A percentile compares a stretch with the other conserved stretches of the same genome.
phyloP scores from a whole-genome alignment of 2,797 vertebrate genomes.

The Alauda arvensis region DNA sequence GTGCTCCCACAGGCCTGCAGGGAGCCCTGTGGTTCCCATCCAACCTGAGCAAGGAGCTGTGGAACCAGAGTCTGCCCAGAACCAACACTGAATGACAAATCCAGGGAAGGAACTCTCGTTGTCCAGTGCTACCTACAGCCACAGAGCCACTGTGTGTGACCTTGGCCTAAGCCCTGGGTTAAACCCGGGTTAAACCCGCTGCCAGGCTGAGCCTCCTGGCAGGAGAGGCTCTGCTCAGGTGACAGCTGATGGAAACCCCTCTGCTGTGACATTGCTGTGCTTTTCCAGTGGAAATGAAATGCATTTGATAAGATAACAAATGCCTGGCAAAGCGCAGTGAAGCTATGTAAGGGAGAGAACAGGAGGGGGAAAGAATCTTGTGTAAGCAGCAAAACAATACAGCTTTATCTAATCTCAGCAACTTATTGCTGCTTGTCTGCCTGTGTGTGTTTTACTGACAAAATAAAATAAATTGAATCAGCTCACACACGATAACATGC shows the following conservation, averaged over 20 bases:
- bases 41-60: background rate
- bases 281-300: conserved; percentile 54
- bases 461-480: conserved; percentile 85
- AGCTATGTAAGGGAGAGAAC: conserved; percentile 37
- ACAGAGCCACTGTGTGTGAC: accelerated
- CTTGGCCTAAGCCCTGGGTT: background rate
- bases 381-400: conserved; percentile 70
- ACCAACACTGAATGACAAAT: background rate
- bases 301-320: conserved; percentile 66
- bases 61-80: background rate
- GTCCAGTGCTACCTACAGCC: background rate
- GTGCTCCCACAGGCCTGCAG: background rate
- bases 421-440: conserved; percentile 68
- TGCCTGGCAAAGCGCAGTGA: conserved; percentile 51
- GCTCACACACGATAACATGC: conserved; percentile 80
- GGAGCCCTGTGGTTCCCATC: background rate
- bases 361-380: conserved; percentile 30
- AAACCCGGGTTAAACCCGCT: background rate
- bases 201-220: background rate
- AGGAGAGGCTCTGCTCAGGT: background rate
- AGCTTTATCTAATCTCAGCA: conserved; percentile 76
- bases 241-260: background rate
- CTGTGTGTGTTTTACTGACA: conserved; percentile 76
- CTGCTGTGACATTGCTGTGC: background rate
- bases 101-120: accelerated